Conservation (phyloP, 2,888 invertebrate genomes). For the Catocala sponsa region DNA sequence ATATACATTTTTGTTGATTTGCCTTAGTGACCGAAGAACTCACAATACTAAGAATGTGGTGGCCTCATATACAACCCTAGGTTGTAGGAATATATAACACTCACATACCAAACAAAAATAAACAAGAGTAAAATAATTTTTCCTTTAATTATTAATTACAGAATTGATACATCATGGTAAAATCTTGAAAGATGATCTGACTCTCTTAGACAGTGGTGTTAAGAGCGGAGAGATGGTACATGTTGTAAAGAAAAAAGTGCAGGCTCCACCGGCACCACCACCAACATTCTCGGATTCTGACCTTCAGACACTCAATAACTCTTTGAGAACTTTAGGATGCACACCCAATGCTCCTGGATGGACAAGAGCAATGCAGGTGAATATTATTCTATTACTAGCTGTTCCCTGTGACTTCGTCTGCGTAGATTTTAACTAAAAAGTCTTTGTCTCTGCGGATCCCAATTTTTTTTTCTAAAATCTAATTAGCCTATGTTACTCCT, state of each 20-base stretch:
- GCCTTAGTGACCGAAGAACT: no score
- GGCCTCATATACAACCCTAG: no score
- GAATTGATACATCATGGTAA: constrained; percentile 90
- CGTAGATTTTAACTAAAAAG: no score
- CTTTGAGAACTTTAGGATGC: constrained; percentile 89
- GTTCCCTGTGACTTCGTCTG: no score
- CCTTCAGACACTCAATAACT: constrained; percentile 89
- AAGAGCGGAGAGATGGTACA: constrained; percentile 88
- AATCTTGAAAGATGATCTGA: constrained; percentile 88
- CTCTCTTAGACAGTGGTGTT: constrained; percentile 89
- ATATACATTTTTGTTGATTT: no score
- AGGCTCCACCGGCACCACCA: constrained; percentile 66
- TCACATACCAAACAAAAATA: no score
- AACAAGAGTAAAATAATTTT: no score
- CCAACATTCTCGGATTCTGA: constrained; percentile 87
- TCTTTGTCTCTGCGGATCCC: no score
- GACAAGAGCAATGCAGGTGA: constrained; percentile 90
- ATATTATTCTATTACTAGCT: neutral
- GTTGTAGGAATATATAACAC: no score
- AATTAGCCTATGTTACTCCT: no score
- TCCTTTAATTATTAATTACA: constrained; percentile 17
- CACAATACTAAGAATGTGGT: no score
- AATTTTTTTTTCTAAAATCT: no score
- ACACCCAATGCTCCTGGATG: constrained; percentile 89
- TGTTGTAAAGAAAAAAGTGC: constrained; percentile 84